Percentiles rank a stretch among this genome's conserved stretches.
phyloP scores from a whole-genome alignment of 2,797 vertebrate species.

The Hephaestus fuliginosus region DNA sequence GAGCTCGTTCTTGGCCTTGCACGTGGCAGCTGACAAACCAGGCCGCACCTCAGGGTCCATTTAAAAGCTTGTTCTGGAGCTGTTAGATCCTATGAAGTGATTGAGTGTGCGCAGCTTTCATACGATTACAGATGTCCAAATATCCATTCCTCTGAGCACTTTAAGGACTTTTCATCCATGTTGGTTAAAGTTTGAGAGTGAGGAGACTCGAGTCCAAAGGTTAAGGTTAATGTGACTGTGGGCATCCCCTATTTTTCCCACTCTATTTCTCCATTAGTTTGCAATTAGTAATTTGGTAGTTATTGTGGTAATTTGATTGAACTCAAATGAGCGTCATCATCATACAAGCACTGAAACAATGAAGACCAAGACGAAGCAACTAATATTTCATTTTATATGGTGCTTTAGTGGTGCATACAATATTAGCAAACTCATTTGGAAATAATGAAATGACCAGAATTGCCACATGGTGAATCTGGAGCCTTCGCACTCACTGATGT shows the following conservation, averaged over 20 bases:
- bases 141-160: background rate
- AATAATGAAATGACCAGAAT: slow-evolving; percentile 4
- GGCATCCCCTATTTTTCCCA: background rate
- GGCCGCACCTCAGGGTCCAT: slow-evolving; percentile 1
- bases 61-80: background rate
- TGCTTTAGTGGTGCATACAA: background rate
- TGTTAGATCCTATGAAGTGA: slow-evolving; percentile 13
- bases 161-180: background rate
- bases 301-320: background rate
- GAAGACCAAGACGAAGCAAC: background rate
- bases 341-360: background rate
- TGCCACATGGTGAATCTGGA: background rate
- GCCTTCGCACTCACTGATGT: background rate
- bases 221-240: background rate
- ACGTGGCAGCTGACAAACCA: slow-evolving; percentile 1
- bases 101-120: background rate
- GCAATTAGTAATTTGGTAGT: background rate
- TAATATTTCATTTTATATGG: background rate
- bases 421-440: background rate
- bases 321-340: background rate
- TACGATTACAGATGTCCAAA: background rate
- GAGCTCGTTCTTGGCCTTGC: slow-evolving; percentile 2
- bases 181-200: background rate
- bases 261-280: background rate
- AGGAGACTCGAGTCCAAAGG: background rate